Evolutionary conservation across 2,888 invertebrate species (phyloP), one percentile per base, ranked within the genome.

Genomic region (Dasypolia templi): DNA sequence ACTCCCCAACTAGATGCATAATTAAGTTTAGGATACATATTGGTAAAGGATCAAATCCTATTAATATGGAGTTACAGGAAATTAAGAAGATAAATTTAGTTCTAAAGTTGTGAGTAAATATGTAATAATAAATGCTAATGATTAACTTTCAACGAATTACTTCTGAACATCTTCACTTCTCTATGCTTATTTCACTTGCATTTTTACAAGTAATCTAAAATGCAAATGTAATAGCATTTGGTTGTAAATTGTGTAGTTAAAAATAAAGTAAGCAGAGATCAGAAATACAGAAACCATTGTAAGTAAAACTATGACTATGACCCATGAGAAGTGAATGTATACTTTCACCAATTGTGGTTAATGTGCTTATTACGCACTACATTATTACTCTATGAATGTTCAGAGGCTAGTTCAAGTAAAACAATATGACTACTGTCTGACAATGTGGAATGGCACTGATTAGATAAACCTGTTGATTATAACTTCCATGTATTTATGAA

Each of bases 341-440:
- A 94, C 95, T 95, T 95, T 95, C 95, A 95, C 95, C 88, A 81
- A 79, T 80, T 85, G 87, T 85, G 75, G 81, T 87, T 88, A 90
- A 89, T 89, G 87, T 90, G 89, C 87, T 84, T 85, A 85, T 84
- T 86, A 87, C 89, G 84, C 84, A 87, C 79, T 79, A 65, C 77
- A 86, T 84, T 83, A 75, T 75, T 65, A 69, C 59, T 56, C 4
- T 49, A 63, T 74, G 61, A 73, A 74, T 75, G 69, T 82, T 84
- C 77, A 70, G 82, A 78, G 81, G 75, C 61, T 84, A 66, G 66
- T 58, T 62, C 14, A 65, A 72, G 56, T 70, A 70, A 68, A 72
- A 77, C 74, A 68, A 77, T 77, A 61, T 70, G 62, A 65, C 74
- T 81, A 77, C 77, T 74, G 73, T 51, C 49, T 62, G 62, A 74